Evolutionary conservation across 2,797 vertebrate genomes (phyloP).

Genomic region (Falco biarmicus): DNA sequence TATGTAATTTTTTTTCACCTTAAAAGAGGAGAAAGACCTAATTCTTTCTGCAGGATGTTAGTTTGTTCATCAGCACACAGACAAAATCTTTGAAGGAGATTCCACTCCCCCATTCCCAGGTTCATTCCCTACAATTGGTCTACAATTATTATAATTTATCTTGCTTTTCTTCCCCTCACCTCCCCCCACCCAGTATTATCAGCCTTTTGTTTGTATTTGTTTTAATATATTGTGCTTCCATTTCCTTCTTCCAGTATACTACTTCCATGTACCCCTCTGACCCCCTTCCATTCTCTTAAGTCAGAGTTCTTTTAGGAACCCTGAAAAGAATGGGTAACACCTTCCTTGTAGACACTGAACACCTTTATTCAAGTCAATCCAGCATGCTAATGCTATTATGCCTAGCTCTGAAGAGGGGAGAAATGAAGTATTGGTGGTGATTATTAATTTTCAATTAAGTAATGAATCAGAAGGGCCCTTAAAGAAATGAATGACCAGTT

Average conservation of each 20-base stretch:
- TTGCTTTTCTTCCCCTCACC: not conserved
- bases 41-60: not conserved
- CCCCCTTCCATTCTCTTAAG: not conserved
- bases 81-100: not conserved
- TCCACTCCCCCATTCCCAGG: not conserved
- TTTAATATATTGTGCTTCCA: not conserved
- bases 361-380: not conserved
- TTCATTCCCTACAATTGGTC: not conserved
- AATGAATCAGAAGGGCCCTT: not conserved
- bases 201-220: not conserved
- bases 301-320: not conserved
- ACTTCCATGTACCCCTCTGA: accelerated
- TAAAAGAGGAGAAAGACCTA: not conserved
- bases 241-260: not conserved
- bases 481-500: not conserved
- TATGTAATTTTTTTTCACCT: not conserved
- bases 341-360: not conserved
- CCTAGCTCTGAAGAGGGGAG: not conserved
- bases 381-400: not conserved
- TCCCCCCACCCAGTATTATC: not conserved
- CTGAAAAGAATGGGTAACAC: not conserved
- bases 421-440: not conserved
- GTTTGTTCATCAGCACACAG: not conserved
- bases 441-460: not conserved
- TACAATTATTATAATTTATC: not conserved